Conservation (phyloP, 2,888 invertebrate species). For the Drosophila kambysellisi region DNA sequence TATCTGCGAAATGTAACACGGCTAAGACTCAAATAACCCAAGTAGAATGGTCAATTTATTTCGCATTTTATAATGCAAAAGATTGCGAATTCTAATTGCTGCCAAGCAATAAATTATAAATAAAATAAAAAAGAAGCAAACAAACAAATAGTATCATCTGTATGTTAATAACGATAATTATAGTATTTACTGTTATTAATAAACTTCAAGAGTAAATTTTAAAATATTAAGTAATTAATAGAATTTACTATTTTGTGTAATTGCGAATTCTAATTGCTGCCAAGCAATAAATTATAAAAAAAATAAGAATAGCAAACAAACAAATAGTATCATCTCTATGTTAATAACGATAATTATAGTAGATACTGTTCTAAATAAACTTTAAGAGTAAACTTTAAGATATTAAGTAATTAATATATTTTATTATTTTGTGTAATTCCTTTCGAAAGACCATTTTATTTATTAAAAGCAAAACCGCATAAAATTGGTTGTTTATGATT, state of each 20-base stretch:
- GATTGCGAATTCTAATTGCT: conserved; percentile 10
- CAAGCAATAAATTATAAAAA: not conserved
- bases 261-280: conserved; percentile 1
- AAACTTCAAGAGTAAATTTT: not conserved
- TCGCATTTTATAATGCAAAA: conserved; percentile 13
- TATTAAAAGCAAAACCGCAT: not conserved
- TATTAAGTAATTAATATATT: not conserved
- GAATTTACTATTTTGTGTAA: not conserved
- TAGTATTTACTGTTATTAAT: not conserved
- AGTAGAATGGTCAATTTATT: conserved; percentile 16
- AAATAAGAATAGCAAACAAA: not conserved
- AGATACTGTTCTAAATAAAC: not conserved
- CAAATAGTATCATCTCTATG: not conserved
- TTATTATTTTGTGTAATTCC: not conserved
- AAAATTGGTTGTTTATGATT: not conserved
- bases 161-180: not conserved
- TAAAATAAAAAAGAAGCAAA: not conserved
- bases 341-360: not conserved
- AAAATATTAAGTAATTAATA: not conserved
- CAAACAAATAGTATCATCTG: not conserved
- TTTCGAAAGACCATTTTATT: not conserved
- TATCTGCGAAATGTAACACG: conserved; percentile 25
- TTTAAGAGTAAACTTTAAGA: not conserved
- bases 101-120: not conserved
- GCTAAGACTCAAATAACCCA: not conserved